A percentile compares a stretch with the other conserved stretches of the same genome.
Conservation (phyloP, 2,888 invertebrate genomes). For the Ectemnius lituratus region DNA sequence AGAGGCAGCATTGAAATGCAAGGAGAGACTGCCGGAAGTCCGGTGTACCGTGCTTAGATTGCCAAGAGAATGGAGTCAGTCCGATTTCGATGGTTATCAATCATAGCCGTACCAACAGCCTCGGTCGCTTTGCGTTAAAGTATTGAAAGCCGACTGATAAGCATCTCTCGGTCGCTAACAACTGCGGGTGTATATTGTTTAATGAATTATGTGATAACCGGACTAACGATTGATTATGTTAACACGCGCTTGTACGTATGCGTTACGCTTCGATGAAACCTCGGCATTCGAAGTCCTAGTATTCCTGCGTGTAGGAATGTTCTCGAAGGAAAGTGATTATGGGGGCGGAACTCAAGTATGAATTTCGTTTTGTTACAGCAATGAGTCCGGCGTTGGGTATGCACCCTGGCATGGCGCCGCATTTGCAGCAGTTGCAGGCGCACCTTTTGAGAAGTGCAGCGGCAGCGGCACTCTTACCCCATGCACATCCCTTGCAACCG, state of each 20-base stretch:
- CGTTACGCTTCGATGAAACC: background rate
- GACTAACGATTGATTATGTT: background rate
- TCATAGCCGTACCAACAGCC: slow-evolving; percentile 47
- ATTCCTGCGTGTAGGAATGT: too few relatives aligned
- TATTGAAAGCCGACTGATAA: slow-evolving; percentile 9
- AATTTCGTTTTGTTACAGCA: slow-evolving; percentile 79
- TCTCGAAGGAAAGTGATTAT: too few relatives aligned
- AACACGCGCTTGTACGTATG: background rate
- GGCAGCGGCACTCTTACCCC: slow-evolving; percentile 79
- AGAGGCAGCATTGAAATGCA: slow-evolving; percentile 68
- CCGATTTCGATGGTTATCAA: slow-evolving; percentile 57
- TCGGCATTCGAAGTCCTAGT: background rate
- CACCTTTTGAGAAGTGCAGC: slow-evolving; percentile 86
- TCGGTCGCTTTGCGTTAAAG: slow-evolving; percentile 26
- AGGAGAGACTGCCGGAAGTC: slow-evolving; percentile 70
- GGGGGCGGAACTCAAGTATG: too few relatives aligned
- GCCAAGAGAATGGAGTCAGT: slow-evolving; percentile 51
- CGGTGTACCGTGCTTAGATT: slow-evolving; percentile 63
- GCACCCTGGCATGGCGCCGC: slow-evolving; percentile 82
- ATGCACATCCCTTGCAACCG: slow-evolving; percentile 78
- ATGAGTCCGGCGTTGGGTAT: slow-evolving; percentile 90
- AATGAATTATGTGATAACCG: slow-evolving; percentile 10
- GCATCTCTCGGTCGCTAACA: background rate
- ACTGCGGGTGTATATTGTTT: background rate
- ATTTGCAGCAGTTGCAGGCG: slow-evolving; percentile 87